phyloP scores from a whole-genome alignment of 92 coral and sea anemone species.

The Nematostella vectensis region DNA sequence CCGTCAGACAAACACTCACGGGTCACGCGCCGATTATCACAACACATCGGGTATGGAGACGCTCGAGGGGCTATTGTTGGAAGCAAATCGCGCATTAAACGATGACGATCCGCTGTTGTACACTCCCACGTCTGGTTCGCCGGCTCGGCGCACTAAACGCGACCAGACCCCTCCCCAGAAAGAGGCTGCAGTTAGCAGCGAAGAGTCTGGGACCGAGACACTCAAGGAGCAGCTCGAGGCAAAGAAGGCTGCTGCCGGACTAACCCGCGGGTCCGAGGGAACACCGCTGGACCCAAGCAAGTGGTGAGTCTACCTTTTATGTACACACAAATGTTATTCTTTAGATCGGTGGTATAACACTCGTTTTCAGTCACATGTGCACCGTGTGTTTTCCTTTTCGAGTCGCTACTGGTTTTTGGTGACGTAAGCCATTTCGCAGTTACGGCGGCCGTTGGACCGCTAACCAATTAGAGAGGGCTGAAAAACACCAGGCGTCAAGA shows the following conservation, averaged over 20 bases:
- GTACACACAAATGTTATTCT: too few relatives aligned
- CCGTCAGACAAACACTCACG: background rate
- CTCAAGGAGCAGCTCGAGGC: constrained; percentile 55
- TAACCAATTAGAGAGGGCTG: too few relatives aligned
- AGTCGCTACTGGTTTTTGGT: too few relatives aligned
- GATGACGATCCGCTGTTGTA: constrained; percentile 15
- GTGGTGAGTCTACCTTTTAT: constrained; percentile 43
- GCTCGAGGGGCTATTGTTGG: constrained; percentile 42
- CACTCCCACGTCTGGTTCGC: constrained; percentile 7
- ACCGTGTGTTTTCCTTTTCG: too few relatives aligned
- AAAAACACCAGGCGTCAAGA: too few relatives aligned
- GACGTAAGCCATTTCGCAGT: too few relatives aligned
- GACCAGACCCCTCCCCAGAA: constrained; percentile 59
- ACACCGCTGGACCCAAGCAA: constrained; percentile 61
- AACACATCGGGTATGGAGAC: constrained; percentile 30
- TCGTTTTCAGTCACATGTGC: too few relatives aligned
- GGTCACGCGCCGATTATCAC: background rate
- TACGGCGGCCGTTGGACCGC: too few relatives aligned
- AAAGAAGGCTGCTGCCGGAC: constrained; percentile 32
- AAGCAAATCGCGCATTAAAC: constrained; percentile 48
- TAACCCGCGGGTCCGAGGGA: constrained; percentile 34
- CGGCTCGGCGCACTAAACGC: constrained; percentile 5
- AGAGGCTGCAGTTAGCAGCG: constrained; percentile 25
- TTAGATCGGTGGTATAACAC: too few relatives aligned
- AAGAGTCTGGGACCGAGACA: constrained; percentile 16